Conservation (phyloP, 2,888 invertebrate genomes). For the Holacanthella duospinosa region DNA sequence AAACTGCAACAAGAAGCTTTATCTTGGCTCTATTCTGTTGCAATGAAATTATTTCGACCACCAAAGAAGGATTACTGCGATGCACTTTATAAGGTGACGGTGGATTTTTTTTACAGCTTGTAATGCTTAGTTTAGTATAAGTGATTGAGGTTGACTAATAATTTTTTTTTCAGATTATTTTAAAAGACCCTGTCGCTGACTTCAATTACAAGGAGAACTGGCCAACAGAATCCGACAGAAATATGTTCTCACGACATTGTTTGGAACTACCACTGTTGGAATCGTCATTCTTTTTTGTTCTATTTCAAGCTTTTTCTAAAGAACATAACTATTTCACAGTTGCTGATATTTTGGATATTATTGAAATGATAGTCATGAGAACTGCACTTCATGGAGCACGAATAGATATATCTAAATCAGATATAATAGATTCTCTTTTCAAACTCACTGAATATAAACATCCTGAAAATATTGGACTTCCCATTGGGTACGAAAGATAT, state of each 20-base stretch:
- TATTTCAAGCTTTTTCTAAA: constrained; percentile 69
- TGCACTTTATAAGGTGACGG: constrained; percentile 63
- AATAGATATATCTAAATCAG: constrained; percentile 64
- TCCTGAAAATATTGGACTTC: constrained; percentile 82
- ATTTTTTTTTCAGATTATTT: constrained; percentile 47
- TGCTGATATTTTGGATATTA: constrained; percentile 73
- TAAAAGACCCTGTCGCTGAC: constrained; percentile 50
- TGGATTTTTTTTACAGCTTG: too few species aligned
- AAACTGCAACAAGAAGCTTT: background rate
- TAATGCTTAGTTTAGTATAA: background rate
- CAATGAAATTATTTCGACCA: constrained; percentile 59
- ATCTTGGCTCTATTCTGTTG: background rate
- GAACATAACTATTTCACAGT: constrained; percentile 64
- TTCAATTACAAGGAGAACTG: constrained; percentile 53
- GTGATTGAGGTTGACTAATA: background rate
- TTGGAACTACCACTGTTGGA: constrained; percentile 81
- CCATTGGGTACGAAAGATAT: constrained; percentile 52
- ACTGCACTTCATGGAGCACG: constrained; percentile 67
- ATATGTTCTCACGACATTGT: constrained; percentile 63
- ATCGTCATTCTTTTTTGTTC: constrained; percentile 67
- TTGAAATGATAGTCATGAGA: constrained; percentile 71
- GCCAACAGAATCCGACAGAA: constrained; percentile 83
- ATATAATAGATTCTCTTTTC: constrained; percentile 80
- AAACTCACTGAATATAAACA: constrained; percentile 83
- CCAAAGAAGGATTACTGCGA: constrained; percentile 61